phyloP scores from a whole-genome alignment of 2,113 vertebrate species.

The Oreochromis aureus region DNA sequence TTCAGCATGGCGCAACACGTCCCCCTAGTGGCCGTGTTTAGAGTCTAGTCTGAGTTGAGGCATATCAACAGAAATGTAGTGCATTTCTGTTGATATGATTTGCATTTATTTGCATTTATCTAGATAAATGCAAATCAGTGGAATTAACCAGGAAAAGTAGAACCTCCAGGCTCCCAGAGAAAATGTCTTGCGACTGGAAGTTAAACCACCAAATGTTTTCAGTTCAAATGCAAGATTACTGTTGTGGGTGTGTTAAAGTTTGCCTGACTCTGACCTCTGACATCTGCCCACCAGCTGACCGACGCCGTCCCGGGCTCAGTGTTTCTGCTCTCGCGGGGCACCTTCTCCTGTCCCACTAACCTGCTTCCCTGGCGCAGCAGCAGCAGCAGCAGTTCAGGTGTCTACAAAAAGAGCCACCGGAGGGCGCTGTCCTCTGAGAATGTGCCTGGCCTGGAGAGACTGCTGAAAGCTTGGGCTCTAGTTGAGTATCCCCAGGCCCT shows the following conservation, averaged over 20 bases:
- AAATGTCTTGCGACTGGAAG: not conserved
- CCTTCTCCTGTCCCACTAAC: slow-evolving; percentile 74
- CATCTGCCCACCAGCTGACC: not conserved
- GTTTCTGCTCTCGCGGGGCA: slow-evolving; percentile 79
- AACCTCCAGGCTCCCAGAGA: fast-evolving
- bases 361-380: slow-evolving; percentile 83
- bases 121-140: not conserved
- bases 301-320: slow-evolving; percentile 61
- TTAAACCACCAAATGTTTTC: fast-evolving
- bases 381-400: slow-evolving; percentile 45
- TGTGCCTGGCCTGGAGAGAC: slow-evolving; percentile 72
- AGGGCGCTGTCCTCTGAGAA: slow-evolving; percentile 74
- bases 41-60: not conserved
- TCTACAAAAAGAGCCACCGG: slow-evolving; percentile 69
- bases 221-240: not conserved
- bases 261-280: not conserved
- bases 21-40: slow-evolving; percentile 7
- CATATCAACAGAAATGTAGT: not conserved
- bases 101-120: too few relatives aligned
- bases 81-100: not conserved
- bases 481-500: slow-evolving; percentile 25
- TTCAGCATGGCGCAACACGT: not conserved
- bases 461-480: slow-evolving; percentile 52
- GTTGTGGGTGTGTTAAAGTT: not conserved
- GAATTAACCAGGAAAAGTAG: not conserved